Evolutionary conservation across 2,113 vertebrate species (phyloP).

Genomic region (Coturnix japonica): DNA sequence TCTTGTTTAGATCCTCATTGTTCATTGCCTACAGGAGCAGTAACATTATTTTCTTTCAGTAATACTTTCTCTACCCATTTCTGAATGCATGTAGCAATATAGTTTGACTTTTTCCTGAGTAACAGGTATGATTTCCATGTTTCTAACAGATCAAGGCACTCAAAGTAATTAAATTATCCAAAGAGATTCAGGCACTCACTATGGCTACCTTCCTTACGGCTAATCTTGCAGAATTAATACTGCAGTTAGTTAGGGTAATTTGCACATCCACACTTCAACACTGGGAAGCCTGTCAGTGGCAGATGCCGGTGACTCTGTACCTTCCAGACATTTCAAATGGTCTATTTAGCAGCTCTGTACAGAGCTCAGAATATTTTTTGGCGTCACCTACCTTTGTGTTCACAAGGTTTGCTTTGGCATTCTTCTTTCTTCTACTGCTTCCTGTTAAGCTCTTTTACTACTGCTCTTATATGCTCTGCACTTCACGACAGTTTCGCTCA

Average conservation of each 20-base stretch:
- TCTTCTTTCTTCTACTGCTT: constrained; percentile 5
- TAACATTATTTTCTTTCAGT: not conserved
- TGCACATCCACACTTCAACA: not conserved
- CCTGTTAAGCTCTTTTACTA: not conserved
- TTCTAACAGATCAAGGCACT: not conserved
- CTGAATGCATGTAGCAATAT: not conserved
- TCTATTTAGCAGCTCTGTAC: not conserved
- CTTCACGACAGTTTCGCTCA: not conserved
- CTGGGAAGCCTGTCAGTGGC: not conserved
- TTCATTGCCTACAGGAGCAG: not conserved
- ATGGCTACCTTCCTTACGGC: not conserved
- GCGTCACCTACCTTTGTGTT: not conserved
- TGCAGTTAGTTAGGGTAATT: not conserved
- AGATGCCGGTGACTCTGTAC: not conserved
- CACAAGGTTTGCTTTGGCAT: not conserved
- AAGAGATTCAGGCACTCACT: not conserved
- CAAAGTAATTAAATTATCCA: not conserved
- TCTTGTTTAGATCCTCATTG: not conserved
- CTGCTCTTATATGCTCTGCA: not conserved
- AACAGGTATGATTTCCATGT: not conserved
- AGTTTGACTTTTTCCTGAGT: not conserved
- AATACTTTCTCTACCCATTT: not conserved
- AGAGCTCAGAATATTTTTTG: not conserved
- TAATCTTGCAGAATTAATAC: not conserved
- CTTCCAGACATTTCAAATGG: not conserved